Base-by-base conservation (phyloP, 2,888 invertebrate species). In the Uropetala carovei region DNA sequence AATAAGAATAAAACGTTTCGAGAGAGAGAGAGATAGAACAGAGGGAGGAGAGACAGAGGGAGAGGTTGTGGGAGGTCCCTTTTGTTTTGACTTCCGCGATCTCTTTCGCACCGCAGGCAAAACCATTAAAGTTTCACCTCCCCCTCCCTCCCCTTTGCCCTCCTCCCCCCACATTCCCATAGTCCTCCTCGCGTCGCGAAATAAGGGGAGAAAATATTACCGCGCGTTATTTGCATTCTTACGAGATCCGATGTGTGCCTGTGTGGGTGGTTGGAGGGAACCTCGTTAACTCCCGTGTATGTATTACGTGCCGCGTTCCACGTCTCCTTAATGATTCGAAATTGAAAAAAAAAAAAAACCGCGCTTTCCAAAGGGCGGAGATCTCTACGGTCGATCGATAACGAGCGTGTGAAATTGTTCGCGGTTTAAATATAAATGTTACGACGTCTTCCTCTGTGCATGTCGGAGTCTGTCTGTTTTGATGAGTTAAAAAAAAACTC, bases 31-130 rank as follows among this genome's bases (percentile, higher is more conserved):
- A 5, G 43, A 43, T 43, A 43, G 43, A 43, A 43, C 43, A 43
- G 43, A 5, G 43, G 5, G 43, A 43, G 43, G 5, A 5, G 43
- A 5, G 43, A 43, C 3, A 22, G 22, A 68, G 18, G 9, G 22
- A 18, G n/a, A n/a, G n/a, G 27, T 13, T 75, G 22, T 22, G n/a
- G 10, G 64, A 64, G 64, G 16, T 68, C 22, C 75, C 75, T 75
- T n/a, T 75, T 75, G 75, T 75, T 75, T 27, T 75, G 75, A 75
- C 75, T 27, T 75, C 75, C 27, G 75, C 22, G 75, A 68, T 22
- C 22, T n/a, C 64, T 16, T n/a, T 64, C 14, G 68, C 68, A 16
- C 7, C 16, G 18, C 27, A 8, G 27, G 11, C 43, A 43, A 43
- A 43, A 43, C 75, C 75, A 75, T 75, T 75, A 75, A 75, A 75